Percentiles rank a stretch among this genome's conserved stretches.
Evolutionary conservation across 2,888 invertebrate genomes (phyloP).

Genomic region (Eulithis prunata): DNA sequence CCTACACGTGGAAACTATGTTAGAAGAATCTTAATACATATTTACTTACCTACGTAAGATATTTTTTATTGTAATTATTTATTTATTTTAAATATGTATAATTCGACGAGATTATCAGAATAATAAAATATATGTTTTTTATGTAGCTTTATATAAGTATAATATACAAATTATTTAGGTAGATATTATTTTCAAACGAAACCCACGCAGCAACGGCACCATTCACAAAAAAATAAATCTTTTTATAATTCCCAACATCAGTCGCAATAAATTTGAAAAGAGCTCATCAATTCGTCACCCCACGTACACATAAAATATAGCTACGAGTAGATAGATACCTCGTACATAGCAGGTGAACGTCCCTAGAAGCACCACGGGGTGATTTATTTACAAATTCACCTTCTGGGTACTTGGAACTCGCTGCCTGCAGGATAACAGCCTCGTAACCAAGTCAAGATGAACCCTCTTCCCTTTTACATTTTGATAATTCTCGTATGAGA

Average conservation of each 20-base stretch:
- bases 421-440: conserved; percentile 53
- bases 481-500: conserved; percentile 44
- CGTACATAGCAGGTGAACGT: conserved; percentile 65
- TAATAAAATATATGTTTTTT: too few relatives aligned
- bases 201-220: not conserved
- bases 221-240: conserved; percentile 5
- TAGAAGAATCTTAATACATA: too few relatives aligned
- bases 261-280: conserved; percentile 41
- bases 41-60: not conserved
- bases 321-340: conserved; percentile 20
- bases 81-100: too few relatives aligned
- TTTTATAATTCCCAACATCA: conserved; percentile 10
- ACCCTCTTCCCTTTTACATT: conserved; percentile 46
- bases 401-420: conserved; percentile 48
- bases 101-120: too few relatives aligned
- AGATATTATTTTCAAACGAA: not conserved
- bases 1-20: not conserved
- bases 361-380: conserved; percentile 59
- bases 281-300: conserved; percentile 50
- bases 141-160: too few relatives aligned
- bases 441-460: conserved; percentile 53
- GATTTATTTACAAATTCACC: conserved; percentile 70
- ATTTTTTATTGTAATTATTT: not conserved
- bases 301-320: conserved; percentile 5
- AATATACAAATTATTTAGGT: too few relatives aligned